phyloP scores from a whole-genome alignment of 2,113 vertebrate species.

The Baryphthengus martii region DNA sequence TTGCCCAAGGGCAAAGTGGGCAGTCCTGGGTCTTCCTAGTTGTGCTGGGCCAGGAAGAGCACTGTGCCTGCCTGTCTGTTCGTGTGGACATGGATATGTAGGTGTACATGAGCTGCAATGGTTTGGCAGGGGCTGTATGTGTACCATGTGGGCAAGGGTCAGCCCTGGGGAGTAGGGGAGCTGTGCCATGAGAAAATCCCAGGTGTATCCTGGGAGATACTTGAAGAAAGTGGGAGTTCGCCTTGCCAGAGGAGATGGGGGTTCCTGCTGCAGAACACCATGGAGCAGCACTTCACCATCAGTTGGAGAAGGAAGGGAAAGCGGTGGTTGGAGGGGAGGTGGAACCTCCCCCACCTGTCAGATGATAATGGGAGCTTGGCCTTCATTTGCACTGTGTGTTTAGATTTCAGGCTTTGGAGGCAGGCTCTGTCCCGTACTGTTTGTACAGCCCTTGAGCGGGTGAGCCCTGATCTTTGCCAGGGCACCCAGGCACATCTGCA shows the following conservation, averaged over 20 bases:
- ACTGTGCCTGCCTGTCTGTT: neutral
- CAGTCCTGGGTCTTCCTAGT: neutral
- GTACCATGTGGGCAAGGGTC: neutral
- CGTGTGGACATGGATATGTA: rapidly evolving
- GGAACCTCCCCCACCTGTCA: neutral
- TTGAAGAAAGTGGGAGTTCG: neutral
- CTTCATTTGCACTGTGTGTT: neutral
- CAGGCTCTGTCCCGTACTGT: neutral
- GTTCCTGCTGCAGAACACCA: neutral
- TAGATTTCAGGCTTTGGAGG: neutral
- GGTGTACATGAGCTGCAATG: neutral
- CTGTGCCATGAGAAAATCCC: neutral
- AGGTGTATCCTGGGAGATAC: neutral
- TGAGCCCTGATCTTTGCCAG: neutral
- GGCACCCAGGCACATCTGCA: neutral
- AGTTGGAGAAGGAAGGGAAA: neutral
- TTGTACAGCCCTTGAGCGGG: neutral
- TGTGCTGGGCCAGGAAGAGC: neutral
- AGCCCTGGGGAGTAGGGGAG: neutral
- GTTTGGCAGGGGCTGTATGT: neutral
- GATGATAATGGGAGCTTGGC: neutral
- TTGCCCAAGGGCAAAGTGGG: neutral
- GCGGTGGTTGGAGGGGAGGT: neutral
- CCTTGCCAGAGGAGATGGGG: neutral
- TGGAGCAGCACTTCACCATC: neutral